Evolutionary conservation across 2,113 vertebrate species (phyloP).

Genomic region (Sphaerodactylus townsendi): DNA sequence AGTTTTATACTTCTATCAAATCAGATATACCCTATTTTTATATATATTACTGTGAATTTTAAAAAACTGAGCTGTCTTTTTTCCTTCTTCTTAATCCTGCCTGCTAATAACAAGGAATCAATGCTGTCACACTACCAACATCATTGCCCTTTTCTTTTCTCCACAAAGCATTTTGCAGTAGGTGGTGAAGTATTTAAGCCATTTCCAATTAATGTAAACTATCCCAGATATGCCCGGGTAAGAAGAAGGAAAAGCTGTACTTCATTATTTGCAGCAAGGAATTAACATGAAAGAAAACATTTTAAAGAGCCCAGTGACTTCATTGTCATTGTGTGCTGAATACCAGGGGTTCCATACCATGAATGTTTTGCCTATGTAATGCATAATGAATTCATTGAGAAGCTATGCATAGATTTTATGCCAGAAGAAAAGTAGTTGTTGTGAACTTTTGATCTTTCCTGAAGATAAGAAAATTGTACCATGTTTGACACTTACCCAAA

Average conservation of each 20-base stretch:
- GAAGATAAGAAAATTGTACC: background rate
- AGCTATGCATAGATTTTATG: conserved; percentile 18
- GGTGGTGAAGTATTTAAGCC: conserved; percentile 77
- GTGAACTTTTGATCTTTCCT: conserved; percentile 20
- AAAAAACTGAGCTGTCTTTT: conserved; percentile 1
- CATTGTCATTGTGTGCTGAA: conserved; percentile 45
- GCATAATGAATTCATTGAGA: conserved; percentile 41
- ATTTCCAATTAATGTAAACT: conserved; percentile 79
- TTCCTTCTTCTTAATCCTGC: background rate
- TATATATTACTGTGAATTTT: background rate
- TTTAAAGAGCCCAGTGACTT: conserved; percentile 51
- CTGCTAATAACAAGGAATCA: conserved; percentile 9
- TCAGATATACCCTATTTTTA: conserved; percentile 20
- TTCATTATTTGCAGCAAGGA: conserved; percentile 55
- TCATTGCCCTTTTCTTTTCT: conserved; percentile 13
- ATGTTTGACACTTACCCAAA: background rate
- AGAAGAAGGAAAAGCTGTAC: conserved; percentile 64
- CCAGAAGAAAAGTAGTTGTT: conserved; percentile 12
- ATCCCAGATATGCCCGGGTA: conserved; percentile 76
- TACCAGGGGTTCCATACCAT: conserved; percentile 44
- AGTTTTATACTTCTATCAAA: conserved; percentile 28
- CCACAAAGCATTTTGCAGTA: conserved; percentile 73
- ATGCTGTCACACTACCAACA: conserved; percentile 36
- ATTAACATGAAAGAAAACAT: conserved; percentile 54
- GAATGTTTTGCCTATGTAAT: conserved; percentile 47